These are phyloP conservation scores for Myodes glareolus DNA, from an alignment of 2,113 vertebrate species.

Conservation along the genomic window DNA sequence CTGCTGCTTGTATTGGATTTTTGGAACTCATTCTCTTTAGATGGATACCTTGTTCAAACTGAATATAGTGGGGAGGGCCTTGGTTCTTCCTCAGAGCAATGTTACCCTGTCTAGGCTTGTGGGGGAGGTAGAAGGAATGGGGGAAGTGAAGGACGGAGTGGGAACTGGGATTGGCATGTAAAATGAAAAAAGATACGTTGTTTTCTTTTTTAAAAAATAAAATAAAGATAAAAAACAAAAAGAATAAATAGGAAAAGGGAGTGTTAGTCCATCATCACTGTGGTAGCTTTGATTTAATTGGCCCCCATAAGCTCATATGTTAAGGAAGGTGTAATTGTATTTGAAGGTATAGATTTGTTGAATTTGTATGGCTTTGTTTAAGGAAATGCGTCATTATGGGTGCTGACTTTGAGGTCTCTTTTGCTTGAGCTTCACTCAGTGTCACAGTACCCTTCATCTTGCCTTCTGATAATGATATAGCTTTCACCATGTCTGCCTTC, in stretches of 20 bases:
- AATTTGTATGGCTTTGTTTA: not conserved
- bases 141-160: too few species aligned
- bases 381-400: not conserved
- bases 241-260: not conserved
- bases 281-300: not conserved
- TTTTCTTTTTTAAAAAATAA: too few species aligned
- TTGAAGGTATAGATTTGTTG: not conserved
- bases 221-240: not conserved
- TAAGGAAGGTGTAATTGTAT: too few species aligned
- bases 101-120: too few species aligned
- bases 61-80: too few species aligned
- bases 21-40: too few species aligned
- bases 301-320: not conserved
- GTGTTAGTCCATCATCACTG: not conserved
- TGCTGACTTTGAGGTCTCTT: not conserved
- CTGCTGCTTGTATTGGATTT: too few species aligned
- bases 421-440: not conserved
- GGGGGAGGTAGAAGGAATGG: too few species aligned
- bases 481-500: not conserved
- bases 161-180: too few species aligned
- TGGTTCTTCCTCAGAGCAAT: too few species aligned
- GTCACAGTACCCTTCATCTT: not conserved
- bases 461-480: not conserved
- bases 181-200: too few species aligned
- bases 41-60: too few species aligned